phyloP scores from a whole-genome alignment of 2,113 vertebrate genomes.

The Channa argus region DNA sequence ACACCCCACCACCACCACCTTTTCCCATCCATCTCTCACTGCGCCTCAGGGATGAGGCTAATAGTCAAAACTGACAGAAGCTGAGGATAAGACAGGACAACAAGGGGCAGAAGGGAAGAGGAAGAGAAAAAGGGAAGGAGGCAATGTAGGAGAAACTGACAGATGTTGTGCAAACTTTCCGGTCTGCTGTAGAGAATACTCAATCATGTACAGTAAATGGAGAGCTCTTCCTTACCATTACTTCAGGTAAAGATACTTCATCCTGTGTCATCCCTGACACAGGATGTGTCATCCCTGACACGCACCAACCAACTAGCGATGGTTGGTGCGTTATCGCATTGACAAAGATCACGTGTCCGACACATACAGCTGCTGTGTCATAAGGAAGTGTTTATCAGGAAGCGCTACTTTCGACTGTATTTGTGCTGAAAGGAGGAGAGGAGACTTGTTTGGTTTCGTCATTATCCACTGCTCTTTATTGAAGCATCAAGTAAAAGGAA shows the following conservation, averaged over 20 bases:
- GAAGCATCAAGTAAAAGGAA: no score
- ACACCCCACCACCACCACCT: constrained; percentile 36
- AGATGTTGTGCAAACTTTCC: neutral
- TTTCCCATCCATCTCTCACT: constrained; percentile 26
- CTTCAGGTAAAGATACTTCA: neutral
- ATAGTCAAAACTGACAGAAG: constrained; percentile 50
- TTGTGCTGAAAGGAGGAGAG: no score
- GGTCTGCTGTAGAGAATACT: neutral
- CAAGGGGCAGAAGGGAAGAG: constrained; percentile 2
- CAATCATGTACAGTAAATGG: neutral
- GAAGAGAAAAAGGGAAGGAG: neutral
- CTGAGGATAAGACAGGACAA: constrained; percentile 23
- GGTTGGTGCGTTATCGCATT: no score
- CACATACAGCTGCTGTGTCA: no score
- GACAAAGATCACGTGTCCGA: no score
- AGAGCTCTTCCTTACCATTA: neutral
- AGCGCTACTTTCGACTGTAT: no score
- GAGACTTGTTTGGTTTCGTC: no score
- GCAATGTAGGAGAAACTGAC: neutral
- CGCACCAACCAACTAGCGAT: no score
- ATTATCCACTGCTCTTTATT: no score
- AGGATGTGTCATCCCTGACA: no score
- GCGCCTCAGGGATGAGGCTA: constrained; percentile 49
- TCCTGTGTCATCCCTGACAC: no score
- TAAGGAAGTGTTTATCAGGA: no score